These are phyloP conservation scores for Mionectes macconnelli DNA, from an alignment of 2,113 vertebrate species.

Conservation along the genomic window DNA sequence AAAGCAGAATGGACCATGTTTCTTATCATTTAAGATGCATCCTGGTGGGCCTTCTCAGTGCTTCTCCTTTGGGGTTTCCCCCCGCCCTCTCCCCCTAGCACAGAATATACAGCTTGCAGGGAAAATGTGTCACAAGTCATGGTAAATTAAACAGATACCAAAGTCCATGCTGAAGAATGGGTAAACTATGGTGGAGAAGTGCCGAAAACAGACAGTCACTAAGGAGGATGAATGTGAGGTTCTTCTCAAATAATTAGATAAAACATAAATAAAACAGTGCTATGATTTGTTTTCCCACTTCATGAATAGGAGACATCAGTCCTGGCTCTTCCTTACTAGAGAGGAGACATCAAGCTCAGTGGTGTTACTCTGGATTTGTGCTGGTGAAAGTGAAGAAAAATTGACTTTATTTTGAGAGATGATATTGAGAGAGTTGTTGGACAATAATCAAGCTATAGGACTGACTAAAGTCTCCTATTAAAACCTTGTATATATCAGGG, in stretches of 20 bases:
- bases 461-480: not conserved
- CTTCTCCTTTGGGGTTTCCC: not conserved
- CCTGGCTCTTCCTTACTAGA: not conserved
- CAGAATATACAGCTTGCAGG: not conserved
- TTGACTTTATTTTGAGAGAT: not conserved
- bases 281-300: conserved; percentile 31
- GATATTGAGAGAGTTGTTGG: not conserved
- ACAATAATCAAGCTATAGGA: not conserved
- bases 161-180: not conserved
- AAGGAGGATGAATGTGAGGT: not conserved
- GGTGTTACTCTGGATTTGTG: not conserved
- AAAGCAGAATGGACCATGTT: not conserved
- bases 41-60: not conserved
- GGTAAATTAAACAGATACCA: not conserved
- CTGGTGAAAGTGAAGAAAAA: not conserved
- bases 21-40: not conserved
- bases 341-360: not conserved
- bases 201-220: not conserved
- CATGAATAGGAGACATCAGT: not conserved
- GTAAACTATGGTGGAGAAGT: not conserved
- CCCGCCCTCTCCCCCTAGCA: not conserved
- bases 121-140: not conserved
- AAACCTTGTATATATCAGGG: not conserved
- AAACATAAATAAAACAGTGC: conserved; percentile 38
- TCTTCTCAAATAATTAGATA: conserved; percentile 9